Base-by-base conservation (phyloP, 2,888 invertebrate genomes). In the Vesta saturnalis region DNA sequence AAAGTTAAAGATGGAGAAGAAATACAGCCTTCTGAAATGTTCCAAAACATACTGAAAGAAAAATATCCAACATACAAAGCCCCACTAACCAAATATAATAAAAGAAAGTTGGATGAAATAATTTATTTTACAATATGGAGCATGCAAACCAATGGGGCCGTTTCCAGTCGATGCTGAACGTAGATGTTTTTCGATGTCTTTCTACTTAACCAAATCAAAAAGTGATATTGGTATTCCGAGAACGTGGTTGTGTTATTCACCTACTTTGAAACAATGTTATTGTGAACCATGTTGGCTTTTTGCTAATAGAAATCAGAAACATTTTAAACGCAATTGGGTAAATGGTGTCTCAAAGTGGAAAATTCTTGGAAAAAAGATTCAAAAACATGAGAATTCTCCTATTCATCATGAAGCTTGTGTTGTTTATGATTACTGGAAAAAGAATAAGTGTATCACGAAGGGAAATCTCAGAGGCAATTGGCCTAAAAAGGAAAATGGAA, bases 201-300 rank as follows among this genome's bases (percentile, higher is more conserved):
- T n/a, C n/a, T n/a, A n/a, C n/a, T n/a, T n/a, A n/a, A n/a, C n/a
- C n/a, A n/a, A n/a, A n/a, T n/a, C 22, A 15, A 58, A 35, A 58
- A 5, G 23, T 6, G 23, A 18, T 5, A 6, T 58, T 15, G 19
- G 43, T 5, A 19, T 59, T 1, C n/a, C 12, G 4, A 60, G 23
- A 15, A n/a, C n/a, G 23, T 4, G 5, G 8, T 6, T 18, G 30
- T 30, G 30, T 30, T 30, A 30, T 30, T 30, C 30, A n/a, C 43
- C 43, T n/a, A 43, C n/a, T 46, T 21, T 58, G 16, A 39, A 35
- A 6, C n/a, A 21, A 1, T n/a, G 8, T 14, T 57, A 57, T n/a
- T 57, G 57, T 39, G 18, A 57, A 18, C 30, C 19, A 35, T 57
- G 57, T 19, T 57, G 39, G 39, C 23, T 57, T 15, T 15, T 56